These are phyloP conservation scores for Drosophila pallidifrons DNA, from an alignment of 1,140 invertebrate genomes.

Conservation along the genomic window DNA sequence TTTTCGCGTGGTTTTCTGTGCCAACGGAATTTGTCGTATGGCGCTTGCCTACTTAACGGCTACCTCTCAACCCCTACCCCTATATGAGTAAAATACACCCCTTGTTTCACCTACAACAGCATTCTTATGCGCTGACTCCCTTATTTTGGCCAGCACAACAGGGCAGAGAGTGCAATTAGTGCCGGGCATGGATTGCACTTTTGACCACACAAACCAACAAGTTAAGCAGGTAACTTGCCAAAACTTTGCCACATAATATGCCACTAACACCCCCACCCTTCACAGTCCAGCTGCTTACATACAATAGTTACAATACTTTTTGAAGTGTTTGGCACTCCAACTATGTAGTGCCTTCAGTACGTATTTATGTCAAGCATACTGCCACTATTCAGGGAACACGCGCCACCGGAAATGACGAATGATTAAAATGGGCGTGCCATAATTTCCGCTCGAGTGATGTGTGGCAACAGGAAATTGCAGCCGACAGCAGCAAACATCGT, in stretches of 20 bases:
- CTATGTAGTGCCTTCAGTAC: conserved; percentile 25
- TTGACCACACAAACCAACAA: conserved; percentile 51
- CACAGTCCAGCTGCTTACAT: neutral
- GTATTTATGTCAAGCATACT: conserved; percentile 55
- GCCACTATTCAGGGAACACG: conserved; percentile 11
- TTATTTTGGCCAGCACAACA: conserved; percentile 6
- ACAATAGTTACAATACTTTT: conserved; percentile 28
- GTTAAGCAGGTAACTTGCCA: conserved; percentile 46
- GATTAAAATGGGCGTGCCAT: conserved; percentile 82
- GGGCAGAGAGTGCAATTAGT: conserved; percentile 65
- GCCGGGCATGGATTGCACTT: conserved; percentile 56
- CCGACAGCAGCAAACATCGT: conserved; percentile 38
- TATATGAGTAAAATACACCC: neutral
- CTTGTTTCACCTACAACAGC: neutral
- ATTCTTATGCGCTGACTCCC: conserved; percentile 3
- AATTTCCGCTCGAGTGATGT: conserved; percentile 64
- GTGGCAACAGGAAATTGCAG: conserved; percentile 71
- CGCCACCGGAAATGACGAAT: conserved; percentile 70
- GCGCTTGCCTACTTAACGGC: conserved; percentile 48
- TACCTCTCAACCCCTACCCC: conserved; percentile 7
- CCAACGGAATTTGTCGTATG: conserved; percentile 69
- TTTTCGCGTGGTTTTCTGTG: conserved; percentile 69
- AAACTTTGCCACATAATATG: conserved; percentile 18
- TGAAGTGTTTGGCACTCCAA: conserved; percentile 21
- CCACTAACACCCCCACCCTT: too few species aligned